Evolutionary conservation across 2,888 invertebrate genomes (phyloP).

Genomic region (Onchidella celtica): DNA sequence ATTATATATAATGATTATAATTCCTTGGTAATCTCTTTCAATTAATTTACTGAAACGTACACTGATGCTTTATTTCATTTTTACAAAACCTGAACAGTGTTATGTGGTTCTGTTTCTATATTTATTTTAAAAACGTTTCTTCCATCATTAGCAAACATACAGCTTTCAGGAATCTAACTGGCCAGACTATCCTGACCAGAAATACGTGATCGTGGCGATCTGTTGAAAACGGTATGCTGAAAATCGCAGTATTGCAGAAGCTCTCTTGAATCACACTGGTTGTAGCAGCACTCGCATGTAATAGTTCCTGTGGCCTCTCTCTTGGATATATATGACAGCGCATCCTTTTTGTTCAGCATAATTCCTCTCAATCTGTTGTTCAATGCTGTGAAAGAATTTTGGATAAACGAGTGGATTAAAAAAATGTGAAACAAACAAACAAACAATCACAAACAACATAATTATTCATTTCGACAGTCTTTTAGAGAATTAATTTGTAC

Average conservation of each 20-base stretch:
- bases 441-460: too few relatives aligned
- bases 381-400: not conserved
- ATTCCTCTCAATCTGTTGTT: conserved; percentile 6
- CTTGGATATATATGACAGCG: conserved; percentile 14
- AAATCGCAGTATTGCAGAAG: conserved; percentile 26
- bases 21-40: too few relatives aligned
- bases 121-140: not conserved
- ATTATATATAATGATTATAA: too few relatives aligned
- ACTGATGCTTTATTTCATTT: too few relatives aligned
- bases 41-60: too few relatives aligned
- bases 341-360: conserved; percentile 36
- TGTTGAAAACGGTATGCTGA: not conserved
- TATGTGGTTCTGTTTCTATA: not conserved
- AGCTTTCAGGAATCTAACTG: too few relatives aligned
- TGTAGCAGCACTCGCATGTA: conserved; percentile 27
- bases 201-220: not conserved
- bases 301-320: conserved; percentile 15
- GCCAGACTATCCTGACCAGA: too few relatives aligned
- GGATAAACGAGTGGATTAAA: too few relatives aligned
- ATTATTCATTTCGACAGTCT: too few relatives aligned
- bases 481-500: too few relatives aligned
- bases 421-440: too few relatives aligned
- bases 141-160: too few relatives aligned
- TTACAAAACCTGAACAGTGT: not conserved
- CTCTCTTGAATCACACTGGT: not conserved